These are phyloP conservation scores for Teinopalpus imperialis DNA, from an alignment of 2,888 invertebrate species.

Conservation along the genomic window DNA sequence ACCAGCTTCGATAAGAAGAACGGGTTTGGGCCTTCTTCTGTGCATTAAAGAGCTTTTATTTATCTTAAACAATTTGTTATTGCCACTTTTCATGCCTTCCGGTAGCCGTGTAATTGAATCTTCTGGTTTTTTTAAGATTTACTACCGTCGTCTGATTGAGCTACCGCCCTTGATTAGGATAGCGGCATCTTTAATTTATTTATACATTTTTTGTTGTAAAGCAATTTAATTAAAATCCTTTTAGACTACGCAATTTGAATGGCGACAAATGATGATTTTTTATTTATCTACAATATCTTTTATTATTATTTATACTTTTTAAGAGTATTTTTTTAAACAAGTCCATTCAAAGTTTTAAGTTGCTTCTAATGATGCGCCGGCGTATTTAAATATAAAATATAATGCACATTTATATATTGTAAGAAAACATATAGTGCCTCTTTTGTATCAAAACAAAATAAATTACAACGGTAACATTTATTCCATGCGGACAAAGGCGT, in stretches of 20 bases:
- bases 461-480: constrained; percentile 7
- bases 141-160: constrained; percentile 62
- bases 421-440: no score
- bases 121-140: constrained; percentile 76
- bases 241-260: constrained; percentile 13
- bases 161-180: constrained; percentile 72
- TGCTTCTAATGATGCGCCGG: no score
- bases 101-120: constrained; percentile 80
- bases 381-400: no score
- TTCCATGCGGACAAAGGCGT: constrained; percentile 14
- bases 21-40: constrained; percentile 59
- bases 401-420: no score
- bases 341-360: no score
- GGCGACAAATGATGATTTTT: no score
- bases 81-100: constrained; percentile 72
- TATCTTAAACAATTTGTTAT: constrained; percentile 80
- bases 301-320: no score
- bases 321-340: no score
- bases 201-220: constrained; percentile 33
- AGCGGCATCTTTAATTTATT: constrained; percentile 44
- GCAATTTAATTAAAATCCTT: constrained; percentile 39
- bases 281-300: no score
- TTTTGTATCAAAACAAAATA: constrained; percentile 7
- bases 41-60: constrained; percentile 74
- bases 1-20: constrained; percentile 52